Conservation (phyloP, 2,888 invertebrate genomes). For the Agonopterix alstromeriana region DNA sequence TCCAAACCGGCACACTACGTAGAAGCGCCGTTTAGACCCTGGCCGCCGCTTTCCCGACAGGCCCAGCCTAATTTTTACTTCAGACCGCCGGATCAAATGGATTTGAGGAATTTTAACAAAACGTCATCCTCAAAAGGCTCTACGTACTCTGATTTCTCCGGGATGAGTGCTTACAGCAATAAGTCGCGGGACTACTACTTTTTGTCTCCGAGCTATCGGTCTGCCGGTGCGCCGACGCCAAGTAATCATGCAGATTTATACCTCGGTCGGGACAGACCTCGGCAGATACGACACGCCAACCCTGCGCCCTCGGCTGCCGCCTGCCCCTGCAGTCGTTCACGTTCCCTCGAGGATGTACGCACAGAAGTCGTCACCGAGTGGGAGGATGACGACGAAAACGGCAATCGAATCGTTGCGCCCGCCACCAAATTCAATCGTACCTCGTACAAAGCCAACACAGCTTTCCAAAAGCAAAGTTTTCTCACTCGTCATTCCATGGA, state of each 20-base stretch:
- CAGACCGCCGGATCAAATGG: constrained; percentile 68
- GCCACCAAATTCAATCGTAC: constrained; percentile 66
- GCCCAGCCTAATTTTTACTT: constrained; percentile 69
- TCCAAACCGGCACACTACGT: constrained; percentile 77
- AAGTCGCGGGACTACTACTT: constrained; percentile 77
- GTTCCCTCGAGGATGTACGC: constrained; percentile 84
- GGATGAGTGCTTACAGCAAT: constrained; percentile 68
- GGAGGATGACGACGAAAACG: constrained; percentile 80
- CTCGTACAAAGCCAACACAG: constrained; percentile 46
- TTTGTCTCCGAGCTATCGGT: constrained; percentile 82
- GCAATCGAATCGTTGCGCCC: constrained; percentile 74
- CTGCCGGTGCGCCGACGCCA: constrained; percentile 77
- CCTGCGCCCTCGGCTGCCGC: constrained; percentile 49
- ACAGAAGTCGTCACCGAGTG: constrained; percentile 80
- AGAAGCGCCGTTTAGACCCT: constrained; percentile 76
- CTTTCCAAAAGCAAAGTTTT: constrained; percentile 65
- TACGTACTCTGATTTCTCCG: constrained; percentile 69
- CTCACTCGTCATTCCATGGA: constrained; percentile 83
- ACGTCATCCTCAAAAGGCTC: constrained; percentile 62
- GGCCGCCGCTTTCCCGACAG: constrained; percentile 80
- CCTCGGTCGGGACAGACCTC: constrained; percentile 48
- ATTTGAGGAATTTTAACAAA: constrained; percentile 60
- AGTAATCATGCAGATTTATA: constrained; percentile 51
- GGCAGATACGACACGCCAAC: constrained; percentile 61
- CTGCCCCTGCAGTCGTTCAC: constrained; percentile 80